Evolutionary conservation across 2,797 vertebrate species (phyloP).

Genomic region (Aulostomus chinensis): DNA sequence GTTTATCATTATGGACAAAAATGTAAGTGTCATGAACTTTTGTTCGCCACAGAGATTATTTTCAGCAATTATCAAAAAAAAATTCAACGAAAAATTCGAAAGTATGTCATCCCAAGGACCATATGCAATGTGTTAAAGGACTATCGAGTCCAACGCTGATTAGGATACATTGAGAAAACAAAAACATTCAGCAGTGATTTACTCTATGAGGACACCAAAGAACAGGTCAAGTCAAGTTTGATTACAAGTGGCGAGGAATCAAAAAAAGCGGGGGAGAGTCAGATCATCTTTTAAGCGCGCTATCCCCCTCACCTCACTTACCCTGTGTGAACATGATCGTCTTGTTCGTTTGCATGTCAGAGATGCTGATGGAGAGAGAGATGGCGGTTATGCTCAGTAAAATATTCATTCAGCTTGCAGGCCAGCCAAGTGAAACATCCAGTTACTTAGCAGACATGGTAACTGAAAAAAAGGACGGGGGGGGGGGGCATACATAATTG

Average conservation of each 20-base stretch:
- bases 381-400: constrained; percentile 65
- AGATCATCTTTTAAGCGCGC: constrained; percentile 14
- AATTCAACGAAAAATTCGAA: too few species aligned
- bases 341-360: constrained; percentile 74
- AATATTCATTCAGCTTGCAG: constrained; percentile 76
- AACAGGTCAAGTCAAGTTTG: constrained; percentile 6
- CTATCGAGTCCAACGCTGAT: neutral
- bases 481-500: constrained; percentile 69
- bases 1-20: too few species aligned
- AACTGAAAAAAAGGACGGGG: constrained; percentile 33
- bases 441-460: constrained; percentile 64
- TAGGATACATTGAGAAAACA: neutral
- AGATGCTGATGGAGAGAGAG: constrained; percentile 65
- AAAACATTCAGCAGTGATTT: neutral
- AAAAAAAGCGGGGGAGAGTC: constrained; percentile 14
- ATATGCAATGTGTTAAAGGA: too few species aligned
- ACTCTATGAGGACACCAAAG: neutral
- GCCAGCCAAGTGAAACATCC: constrained; percentile 69
- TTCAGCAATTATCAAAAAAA: too few species aligned
- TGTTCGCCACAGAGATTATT: too few species aligned
- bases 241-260: constrained; percentile 10
- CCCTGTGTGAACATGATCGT: constrained; percentile 37
- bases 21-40: too few species aligned
- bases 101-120: too few species aligned
- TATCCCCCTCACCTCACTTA: constrained; percentile 55